Percentiles rank a stretch among this genome's conserved stretches.
phyloP scores from a whole-genome alignment of 2,113 vertebrate species.

The Pao palembangensis region DNA sequence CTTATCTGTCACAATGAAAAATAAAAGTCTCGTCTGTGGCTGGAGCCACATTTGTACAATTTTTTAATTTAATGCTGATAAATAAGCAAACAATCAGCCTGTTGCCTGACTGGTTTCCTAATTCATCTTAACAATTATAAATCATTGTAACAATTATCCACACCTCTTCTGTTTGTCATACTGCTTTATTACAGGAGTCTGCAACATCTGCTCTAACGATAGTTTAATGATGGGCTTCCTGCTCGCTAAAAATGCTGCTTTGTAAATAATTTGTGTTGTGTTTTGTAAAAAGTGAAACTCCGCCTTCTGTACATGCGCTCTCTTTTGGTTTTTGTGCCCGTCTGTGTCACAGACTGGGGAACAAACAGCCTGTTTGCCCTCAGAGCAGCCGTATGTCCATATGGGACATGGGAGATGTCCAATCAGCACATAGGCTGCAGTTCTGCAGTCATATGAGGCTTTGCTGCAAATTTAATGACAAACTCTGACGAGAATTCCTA shows the following conservation, averaged over 20 bases:
- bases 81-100: not conserved
- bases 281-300: conserved; percentile 3
- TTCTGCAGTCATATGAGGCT: conserved; percentile 27
- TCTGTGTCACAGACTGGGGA: conserved; percentile 40
- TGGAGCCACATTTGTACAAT: not conserved
- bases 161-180: conserved; percentile 10
- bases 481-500: too few species aligned
- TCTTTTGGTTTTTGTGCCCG: conserved; percentile 6
- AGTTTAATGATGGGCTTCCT: conserved; percentile 17
- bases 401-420: conserved; percentile 59
- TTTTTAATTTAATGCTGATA: not conserved
- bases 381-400: conserved; percentile 64
- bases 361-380: conserved; percentile 57
- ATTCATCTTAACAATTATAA: not conserved
- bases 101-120: not conserved
- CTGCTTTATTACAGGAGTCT: not conserved
- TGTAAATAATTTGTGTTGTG: not conserved
- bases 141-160: not conserved
- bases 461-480: not conserved
- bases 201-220: conserved; percentile 34
- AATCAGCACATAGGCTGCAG: conserved; percentile 66
- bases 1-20: not conserved
- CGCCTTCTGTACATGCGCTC: not conserved
- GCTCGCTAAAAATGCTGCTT: not conserved
- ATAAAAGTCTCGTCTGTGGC: not conserved